These are phyloP conservation scores for Brachirus orientalis DNA, from an alignment of 2,113 vertebrate species.

Conservation along the genomic window DNA sequence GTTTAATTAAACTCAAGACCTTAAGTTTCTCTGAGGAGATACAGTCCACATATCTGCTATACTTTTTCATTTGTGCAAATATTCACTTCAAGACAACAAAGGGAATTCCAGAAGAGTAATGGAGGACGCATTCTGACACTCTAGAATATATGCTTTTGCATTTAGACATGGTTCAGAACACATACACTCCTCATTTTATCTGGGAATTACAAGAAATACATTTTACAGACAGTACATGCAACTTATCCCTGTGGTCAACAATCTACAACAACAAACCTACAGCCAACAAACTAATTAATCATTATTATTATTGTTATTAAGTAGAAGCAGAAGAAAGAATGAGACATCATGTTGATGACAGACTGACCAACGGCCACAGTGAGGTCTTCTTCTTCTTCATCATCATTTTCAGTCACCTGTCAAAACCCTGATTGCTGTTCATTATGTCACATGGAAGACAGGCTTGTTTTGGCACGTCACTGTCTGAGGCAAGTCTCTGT, in stretches of 20 bases:
- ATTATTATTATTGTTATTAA: too few species aligned
- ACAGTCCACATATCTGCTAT: background rate
- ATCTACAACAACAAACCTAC: too few species aligned
- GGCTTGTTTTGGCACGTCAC: slow-evolving; percentile 38
- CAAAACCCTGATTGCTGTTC: slow-evolving; percentile 17
- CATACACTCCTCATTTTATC: background rate
- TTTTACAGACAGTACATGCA: background rate
- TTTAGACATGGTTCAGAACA: background rate
- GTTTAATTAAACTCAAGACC: too few species aligned
- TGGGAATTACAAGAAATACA: background rate
- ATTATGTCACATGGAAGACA: slow-evolving; percentile 14
- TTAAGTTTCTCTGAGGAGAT: background rate
- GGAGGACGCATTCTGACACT: background rate
- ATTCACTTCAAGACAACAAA: background rate
- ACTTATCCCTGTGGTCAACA: too few species aligned
- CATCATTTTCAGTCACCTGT: slow-evolving; percentile 14
- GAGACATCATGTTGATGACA: background rate
- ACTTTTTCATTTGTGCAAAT: background rate
- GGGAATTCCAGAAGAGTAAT: background rate
- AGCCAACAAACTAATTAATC: too few species aligned
- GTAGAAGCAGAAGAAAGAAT: too few species aligned
- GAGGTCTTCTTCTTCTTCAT: background rate
- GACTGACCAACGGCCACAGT: background rate
- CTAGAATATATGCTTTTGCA: background rate
- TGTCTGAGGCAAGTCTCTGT: slow-evolving; percentile 35